Evolutionary conservation across 2,797 vertebrate species (phyloP).

Genomic region (Gallinago solitaria): DNA sequence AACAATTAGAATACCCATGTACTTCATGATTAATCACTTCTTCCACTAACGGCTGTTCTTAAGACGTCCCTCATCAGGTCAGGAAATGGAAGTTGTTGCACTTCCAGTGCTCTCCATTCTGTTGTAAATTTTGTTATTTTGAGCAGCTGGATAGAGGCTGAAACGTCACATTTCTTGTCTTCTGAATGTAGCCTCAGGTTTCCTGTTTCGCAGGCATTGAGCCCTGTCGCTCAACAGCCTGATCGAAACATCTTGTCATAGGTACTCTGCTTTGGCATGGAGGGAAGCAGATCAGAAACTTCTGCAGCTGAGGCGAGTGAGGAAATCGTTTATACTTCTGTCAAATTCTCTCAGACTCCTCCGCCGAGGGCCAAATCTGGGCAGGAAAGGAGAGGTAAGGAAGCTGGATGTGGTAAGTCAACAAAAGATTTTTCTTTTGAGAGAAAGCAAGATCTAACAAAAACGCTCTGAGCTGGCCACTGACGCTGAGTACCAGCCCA

Average conservation of each 20-base stretch:
- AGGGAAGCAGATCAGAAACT: constrained; percentile 26
- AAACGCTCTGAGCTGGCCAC: background rate
- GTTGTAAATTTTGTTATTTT: background rate
- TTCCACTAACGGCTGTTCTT: background rate
- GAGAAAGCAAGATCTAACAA: background rate
- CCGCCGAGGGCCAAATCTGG: background rate
- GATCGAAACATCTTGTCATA: background rate
- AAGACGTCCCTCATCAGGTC: background rate
- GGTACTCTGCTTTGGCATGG: background rate
- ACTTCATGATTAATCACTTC: background rate
- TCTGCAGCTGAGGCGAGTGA: background rate
- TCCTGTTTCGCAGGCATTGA: constrained; percentile 21
- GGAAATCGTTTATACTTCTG: constrained; percentile 5
- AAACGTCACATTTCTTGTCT: background rate
- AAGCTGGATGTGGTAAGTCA: background rate
- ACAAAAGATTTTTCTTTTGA: background rate
- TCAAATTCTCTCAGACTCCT: constrained; percentile 7
- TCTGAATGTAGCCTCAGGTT: constrained; percentile 13
- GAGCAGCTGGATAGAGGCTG: background rate
- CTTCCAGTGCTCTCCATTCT: background rate
- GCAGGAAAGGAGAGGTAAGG: background rate
- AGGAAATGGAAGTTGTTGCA: background rate
- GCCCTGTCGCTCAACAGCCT: background rate
- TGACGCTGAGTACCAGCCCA: background rate
- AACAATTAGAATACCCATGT: background rate